phyloP scores from a whole-genome alignment of 2,113 vertebrate species.

The Anseranas semipalmata region DNA sequence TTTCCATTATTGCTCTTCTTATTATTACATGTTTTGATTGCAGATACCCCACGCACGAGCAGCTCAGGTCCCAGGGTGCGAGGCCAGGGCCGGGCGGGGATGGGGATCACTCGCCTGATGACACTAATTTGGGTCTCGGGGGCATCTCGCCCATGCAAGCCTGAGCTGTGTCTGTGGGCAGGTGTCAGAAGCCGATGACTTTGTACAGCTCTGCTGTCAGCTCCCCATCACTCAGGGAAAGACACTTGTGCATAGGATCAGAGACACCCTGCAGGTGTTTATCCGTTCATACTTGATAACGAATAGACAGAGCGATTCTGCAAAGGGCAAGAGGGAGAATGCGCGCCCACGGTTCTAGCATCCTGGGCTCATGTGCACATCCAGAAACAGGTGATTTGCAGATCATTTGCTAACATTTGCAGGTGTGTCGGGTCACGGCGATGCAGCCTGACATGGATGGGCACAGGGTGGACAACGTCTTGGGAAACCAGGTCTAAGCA shows the following conservation, averaged over 20 bases:
- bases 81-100: rapidly evolving
- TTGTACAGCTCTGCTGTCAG: not conserved
- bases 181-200: not conserved
- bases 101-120: rapidly evolving
- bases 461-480: no score
- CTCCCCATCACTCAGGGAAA: not conserved
- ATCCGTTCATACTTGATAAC: not conserved
- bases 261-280: not conserved
- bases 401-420: not conserved
- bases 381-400: not conserved
- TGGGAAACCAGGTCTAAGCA: not conserved
- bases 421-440: rapidly evolving
- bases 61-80: not conserved
- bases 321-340: not conserved
- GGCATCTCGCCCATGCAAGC: rapidly evolving
- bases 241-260: rapidly evolving
- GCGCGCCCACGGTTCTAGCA: rapidly evolving
- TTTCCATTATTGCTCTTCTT: not conserved
- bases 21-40: not conserved
- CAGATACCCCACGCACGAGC: not conserved
- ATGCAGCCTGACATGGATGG: rapidly evolving
- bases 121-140: not conserved
- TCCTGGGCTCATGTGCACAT: rapidly evolving
- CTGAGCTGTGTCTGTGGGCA: not conserved
- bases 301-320: not conserved